Base-by-base conservation (phyloP, 2,888 invertebrate genomes). In the Phyllotreta striolata region DNA sequence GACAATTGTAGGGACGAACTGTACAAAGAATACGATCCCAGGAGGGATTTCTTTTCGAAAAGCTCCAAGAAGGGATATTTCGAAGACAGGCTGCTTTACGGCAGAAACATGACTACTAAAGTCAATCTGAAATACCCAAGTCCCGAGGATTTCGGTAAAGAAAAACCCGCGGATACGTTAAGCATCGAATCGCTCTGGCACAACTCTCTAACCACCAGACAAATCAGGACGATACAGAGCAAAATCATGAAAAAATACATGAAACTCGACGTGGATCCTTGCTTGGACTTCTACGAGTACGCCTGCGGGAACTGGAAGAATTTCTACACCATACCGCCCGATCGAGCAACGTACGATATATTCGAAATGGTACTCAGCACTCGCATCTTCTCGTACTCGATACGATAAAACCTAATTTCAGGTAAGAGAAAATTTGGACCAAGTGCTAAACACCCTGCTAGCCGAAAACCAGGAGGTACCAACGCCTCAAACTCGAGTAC, bases 301-400 rank as follows among this genome's bases (percentile, higher is more conserved):
- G 91, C 94, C 0, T 95, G 91, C 78, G 95, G 95, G 0, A 93
- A 93, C 74, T 95, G 95, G 95, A 88, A 90, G 38, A 86, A 88
- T 55, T 84, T 89, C 44, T 92, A 95, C 81, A 91, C 93, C 0
- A 93, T 96, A 74, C 96, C 96, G 1, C 89, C 92, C 55, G 95
- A 95, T 75, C 92, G 93, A 81, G 90, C 92, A 5, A 90, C 91
- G 3, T 95, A 92, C 80, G 95, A 95, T 73, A 95, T 93, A 0
- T 96, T 96, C 79, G 94, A 94, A 83, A 92, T 93, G 85, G 83
- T 96, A 5, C 34, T 37, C 10, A 12, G n/a, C 7, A 37, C 10
- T 10, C 12, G 10, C 5, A 51, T 1, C 4, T 24, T 24, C 24
- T 24, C 24, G 2, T 3, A 24, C 24, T 24, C 24, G 24, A 24